Evolutionary conservation across 2,888 invertebrate genomes (phyloP).

Genomic region (Perdita meconis): DNA sequence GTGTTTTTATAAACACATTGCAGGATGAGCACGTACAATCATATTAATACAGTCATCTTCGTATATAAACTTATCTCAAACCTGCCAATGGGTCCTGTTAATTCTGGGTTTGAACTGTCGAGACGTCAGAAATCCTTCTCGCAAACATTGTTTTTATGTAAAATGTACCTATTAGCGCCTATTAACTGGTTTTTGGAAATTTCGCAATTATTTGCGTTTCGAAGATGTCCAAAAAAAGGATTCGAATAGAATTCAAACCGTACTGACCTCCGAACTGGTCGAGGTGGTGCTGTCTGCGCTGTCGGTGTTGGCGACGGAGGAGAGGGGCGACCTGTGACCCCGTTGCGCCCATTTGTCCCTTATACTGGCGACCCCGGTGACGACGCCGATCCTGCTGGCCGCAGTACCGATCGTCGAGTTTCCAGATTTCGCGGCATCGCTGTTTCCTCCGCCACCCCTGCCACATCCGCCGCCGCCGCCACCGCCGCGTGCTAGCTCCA

Average conservation of each 20-base stretch:
- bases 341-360: slow-evolving; percentile 79
- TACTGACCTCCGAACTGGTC: slow-evolving; percentile 80
- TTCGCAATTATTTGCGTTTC: too few relatives aligned
- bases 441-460: slow-evolving; percentile 51
- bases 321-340: slow-evolving; percentile 76
- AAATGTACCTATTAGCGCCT: too few relatives aligned
- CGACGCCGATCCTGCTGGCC: slow-evolving; percentile 77
- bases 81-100: too few relatives aligned
- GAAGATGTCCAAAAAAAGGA: neutral
- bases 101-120: too few relatives aligned
- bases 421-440: slow-evolving; percentile 31
- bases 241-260: neutral
- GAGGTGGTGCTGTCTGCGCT: slow-evolving; percentile 79
- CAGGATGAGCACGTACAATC: too few relatives aligned
- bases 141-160: too few relatives aligned
- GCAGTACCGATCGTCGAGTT: slow-evolving; percentile 49
- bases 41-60: too few relatives aligned
- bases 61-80: too few relatives aligned
- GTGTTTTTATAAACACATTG: too few relatives aligned
- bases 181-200: too few relatives aligned
- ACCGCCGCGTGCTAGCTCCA: slow-evolving; percentile 81
- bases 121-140: too few relatives aligned
- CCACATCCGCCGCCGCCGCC: slow-evolving; percentile 66
- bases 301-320: slow-evolving; percentile 77
- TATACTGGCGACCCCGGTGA: slow-evolving; percentile 79